A percentile compares a stretch with the other conserved stretches of the same genome.
Conservation (phyloP, 2,888 invertebrate genomes). For the Sinelater perroti region DNA sequence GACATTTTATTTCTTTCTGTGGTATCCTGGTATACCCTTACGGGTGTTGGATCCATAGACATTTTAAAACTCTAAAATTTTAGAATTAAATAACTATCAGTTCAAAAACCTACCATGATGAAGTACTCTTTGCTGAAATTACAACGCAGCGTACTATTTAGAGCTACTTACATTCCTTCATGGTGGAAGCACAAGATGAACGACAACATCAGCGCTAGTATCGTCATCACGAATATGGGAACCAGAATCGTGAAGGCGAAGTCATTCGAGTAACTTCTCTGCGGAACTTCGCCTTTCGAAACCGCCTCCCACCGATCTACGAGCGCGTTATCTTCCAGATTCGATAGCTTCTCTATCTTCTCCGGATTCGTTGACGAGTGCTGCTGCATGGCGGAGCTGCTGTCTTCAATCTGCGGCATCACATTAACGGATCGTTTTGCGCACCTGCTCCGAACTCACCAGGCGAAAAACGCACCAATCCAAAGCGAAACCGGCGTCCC, state of each 20-base stretch:
- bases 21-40: too few relatives aligned
- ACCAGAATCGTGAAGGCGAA: conserved; percentile 75
- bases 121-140: too few relatives aligned
- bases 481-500: conserved; percentile 78
- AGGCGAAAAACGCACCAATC: conserved; percentile 92
- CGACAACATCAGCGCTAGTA: conserved; percentile 73
- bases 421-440: conserved; percentile 22
- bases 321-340: conserved; percentile 49
- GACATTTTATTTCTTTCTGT: too few relatives aligned
- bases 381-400: conserved; percentile 55
- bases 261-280: conserved; percentile 74
- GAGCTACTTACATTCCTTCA: conserved; percentile 78
- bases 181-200: conserved; percentile 80
- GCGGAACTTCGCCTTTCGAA: conserved; percentile 68
- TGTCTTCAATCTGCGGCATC: conserved; percentile 56
- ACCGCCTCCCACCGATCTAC: conserved; percentile 71
- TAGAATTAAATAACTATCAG: too few relatives aligned
- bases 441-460: conserved; percentile 62
- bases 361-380: conserved; percentile 55
- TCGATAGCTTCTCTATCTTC: conserved; percentile 58
- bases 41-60: too few relatives aligned
- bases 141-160: too few relatives aligned
- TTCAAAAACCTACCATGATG: too few relatives aligned
- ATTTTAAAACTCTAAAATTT: too few relatives aligned
- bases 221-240: conserved; percentile 72